Base-by-base conservation (phyloP, 30 jellyfish, hydroid and myxozoan species). In the Aurelia sp. region DNA sequence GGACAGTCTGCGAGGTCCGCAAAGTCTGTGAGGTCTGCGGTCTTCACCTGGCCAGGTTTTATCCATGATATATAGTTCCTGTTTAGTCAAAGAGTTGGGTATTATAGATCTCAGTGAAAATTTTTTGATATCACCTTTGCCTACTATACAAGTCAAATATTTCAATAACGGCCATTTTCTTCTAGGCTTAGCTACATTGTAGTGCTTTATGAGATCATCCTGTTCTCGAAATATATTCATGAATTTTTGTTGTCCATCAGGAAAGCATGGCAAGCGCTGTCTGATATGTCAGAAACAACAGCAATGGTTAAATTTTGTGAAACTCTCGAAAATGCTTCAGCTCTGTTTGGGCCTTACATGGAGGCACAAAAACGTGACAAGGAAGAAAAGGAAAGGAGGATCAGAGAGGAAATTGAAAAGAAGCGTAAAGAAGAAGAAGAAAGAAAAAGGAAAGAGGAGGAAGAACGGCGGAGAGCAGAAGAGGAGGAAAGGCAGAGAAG, bases 201-300 rank as follows among this genome's bases (percentile, higher is more conserved):
- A 44, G 55, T 44, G 55, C 15, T 44, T 7, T 44, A 10, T 44
- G 15, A 44, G 13, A 44, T 44, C 13, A 44, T 7, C 10, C 10
- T 44, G 15, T 37, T 37, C 50, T 37, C 0, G 50, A 37, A 44
- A 44, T 2, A 5, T 44, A 6, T 8, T 0, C 0, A 8, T 44
- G 0, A 37, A 37, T 37, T 44, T 7, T 44, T 5, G 15, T 69
- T 5, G 0, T 60, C 11, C 64, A 58, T 44, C 22, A 94, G 99
- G 86, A 94, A 94, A 73, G 99, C 99, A 23, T 94, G 99, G 99
- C 97, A 86, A 62, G 85, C 86, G 35, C 62, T 94, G 33, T 96
- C 89, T 21, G 96, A 79, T 66, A 78, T 89, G 92, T 35, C 95
- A 20, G 62, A 72, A 20, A 92, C 65, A 51, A 95, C 18, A 41